phyloP scores from a whole-genome alignment of 64 coral and sea anemone genomes.

The Catalaphyllia jardinei region DNA sequence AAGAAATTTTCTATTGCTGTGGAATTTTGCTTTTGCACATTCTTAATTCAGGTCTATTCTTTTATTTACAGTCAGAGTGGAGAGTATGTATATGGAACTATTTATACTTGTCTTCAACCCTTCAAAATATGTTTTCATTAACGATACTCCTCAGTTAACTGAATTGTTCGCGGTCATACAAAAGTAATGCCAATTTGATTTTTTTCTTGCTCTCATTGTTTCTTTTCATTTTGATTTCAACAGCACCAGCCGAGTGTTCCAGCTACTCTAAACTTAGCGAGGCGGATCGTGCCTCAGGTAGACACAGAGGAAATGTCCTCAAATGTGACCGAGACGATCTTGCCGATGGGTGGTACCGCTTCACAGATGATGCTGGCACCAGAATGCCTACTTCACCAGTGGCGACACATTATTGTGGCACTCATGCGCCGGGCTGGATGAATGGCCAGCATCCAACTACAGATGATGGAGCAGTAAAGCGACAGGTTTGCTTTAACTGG shows the following conservation, averaged over 20 bases:
- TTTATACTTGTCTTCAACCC: no score
- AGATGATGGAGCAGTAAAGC: neutral
- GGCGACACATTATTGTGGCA: constrained; percentile 10
- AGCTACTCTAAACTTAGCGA: neutral
- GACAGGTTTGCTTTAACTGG: constrained; percentile 43
- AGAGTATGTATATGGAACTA: no score
- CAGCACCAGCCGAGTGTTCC: neutral
- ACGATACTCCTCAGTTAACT: no score
- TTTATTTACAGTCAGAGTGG: no score
- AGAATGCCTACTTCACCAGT: constrained; percentile 22
- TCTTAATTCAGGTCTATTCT: no score
- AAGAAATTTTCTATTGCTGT: no score
- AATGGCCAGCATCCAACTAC: constrained; percentile 28
- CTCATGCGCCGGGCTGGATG: constrained; percentile 47
- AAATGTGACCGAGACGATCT: constrained; percentile 10
- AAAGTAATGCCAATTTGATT: no score
- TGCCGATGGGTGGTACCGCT: constrained; percentile 28
- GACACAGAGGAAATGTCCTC: neutral
- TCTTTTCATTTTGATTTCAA: no score
- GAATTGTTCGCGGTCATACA: no score
- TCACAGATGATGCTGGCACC: constrained; percentile 1
- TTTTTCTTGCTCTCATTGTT: no score
- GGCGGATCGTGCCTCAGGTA: constrained; percentile 7
- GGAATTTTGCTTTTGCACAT: no score
- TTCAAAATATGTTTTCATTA: no score